Conservation (phyloP, 2,888 invertebrate genomes). For the Thera obeliscata region DNA sequence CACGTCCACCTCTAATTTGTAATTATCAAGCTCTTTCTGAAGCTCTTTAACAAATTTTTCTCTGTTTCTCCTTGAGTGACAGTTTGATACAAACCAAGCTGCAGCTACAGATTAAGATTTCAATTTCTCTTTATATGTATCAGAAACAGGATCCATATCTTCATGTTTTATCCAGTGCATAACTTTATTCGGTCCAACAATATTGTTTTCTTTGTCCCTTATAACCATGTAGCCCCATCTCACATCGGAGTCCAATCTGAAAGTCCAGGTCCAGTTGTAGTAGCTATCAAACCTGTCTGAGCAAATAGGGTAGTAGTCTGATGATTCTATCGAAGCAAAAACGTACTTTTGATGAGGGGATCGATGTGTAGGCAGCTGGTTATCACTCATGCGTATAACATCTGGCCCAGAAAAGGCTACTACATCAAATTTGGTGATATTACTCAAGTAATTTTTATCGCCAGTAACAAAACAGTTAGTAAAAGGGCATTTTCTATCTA, state of each 20-base stretch:
- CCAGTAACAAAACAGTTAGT: constrained; percentile 65
- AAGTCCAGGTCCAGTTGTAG: constrained; percentile 78
- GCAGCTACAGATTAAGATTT: constrained; percentile 53
- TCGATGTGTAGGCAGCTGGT: constrained; percentile 51
- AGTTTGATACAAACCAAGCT: constrained; percentile 61
- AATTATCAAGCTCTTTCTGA: constrained; percentile 42
- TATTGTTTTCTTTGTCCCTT: constrained; percentile 46
- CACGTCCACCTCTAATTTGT: constrained; percentile 52
- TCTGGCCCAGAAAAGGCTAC: constrained; percentile 64
- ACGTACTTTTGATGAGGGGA: constrained; percentile 63
- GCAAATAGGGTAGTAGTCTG: constrained; percentile 63
- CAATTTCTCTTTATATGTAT: constrained; percentile 45
- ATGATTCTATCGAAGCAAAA: constrained; percentile 66
- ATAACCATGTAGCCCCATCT: constrained; percentile 64
- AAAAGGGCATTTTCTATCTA: constrained; percentile 55
- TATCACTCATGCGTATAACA: constrained; percentile 37
- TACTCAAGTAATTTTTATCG: constrained; percentile 48
- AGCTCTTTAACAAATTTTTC: constrained; percentile 44
- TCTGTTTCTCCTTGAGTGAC: constrained; percentile 47
- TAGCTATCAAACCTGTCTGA: constrained; percentile 52
- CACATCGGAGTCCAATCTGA: constrained; percentile 62
- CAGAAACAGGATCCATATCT: constrained; percentile 54
- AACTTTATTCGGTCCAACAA: constrained; percentile 54
- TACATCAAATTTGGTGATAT: constrained; percentile 61
- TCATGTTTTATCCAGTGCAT: constrained; percentile 57